Evolutionary conservation across 1,140 invertebrate species (phyloP).

Genomic region (Drosophila murphyi): DNA sequence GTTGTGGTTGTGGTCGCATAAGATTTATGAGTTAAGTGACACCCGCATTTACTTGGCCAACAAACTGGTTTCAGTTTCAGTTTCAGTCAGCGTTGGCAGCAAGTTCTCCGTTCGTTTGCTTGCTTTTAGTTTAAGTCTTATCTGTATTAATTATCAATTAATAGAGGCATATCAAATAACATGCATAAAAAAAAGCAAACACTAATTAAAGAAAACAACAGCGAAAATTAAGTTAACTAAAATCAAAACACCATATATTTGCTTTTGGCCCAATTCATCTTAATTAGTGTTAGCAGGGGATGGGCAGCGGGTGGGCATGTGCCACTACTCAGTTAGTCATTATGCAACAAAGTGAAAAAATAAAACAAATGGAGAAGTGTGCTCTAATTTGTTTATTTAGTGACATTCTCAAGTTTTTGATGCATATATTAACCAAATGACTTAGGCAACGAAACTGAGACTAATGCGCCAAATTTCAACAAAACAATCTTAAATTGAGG

Average conservation of each 20-base stretch:
- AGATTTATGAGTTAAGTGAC: conserved; percentile 77
- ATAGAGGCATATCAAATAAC: neutral
- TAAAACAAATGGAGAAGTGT: conserved; percentile 72
- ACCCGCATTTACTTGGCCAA: conserved; percentile 64
- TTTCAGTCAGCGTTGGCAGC: conserved; percentile 30
- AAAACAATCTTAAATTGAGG: conserved; percentile 23
- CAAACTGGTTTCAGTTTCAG: conserved; percentile 69
- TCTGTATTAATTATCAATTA: conserved; percentile 77
- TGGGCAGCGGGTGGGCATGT: conserved; percentile 20
- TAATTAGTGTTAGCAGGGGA: conserved; percentile 54
- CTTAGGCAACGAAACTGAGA: conserved; percentile 62
- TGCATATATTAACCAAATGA: conserved; percentile 60
- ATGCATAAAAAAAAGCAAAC: conserved; percentile 44
- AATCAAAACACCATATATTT: conserved; percentile 15
- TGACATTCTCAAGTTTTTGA: conserved; percentile 42
- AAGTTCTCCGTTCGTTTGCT: conserved; percentile 36
- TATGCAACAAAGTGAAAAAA: neutral
- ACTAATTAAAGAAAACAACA: conserved; percentile 21
- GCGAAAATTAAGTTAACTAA: neutral
- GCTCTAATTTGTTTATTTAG: conserved; percentile 59
- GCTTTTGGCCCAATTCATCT: conserved; percentile 56
- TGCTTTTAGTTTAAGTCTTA: conserved; percentile 54
- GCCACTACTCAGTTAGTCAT: conserved; percentile 6
- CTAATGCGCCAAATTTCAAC: conserved; percentile 15
- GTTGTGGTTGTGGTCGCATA: conserved; percentile 22